A percentile compares a stretch with the other conserved stretches of the same genome.
These are phyloP conservation scores for Megaceryle maxima DNA, from an alignment of 2,113 vertebrate genomes.

Conservation along the genomic window DNA sequence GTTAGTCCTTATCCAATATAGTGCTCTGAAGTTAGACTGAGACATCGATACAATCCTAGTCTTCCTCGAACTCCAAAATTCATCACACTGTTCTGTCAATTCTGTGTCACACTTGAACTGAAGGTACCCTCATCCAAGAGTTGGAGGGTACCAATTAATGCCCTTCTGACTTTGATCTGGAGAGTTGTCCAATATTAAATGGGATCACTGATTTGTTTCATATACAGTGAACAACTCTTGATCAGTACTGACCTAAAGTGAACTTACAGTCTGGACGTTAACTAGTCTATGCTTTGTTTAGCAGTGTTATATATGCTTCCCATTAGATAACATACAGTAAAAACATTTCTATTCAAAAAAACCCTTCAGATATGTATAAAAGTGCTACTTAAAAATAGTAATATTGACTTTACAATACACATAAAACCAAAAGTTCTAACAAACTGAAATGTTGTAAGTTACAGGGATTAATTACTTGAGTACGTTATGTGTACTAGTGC, in stretches of 20 bases:
- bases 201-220: not conserved
- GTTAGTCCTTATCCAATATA: not conserved
- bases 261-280: constrained; percentile 13
- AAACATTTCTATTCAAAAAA: not conserved
- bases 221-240: not conserved
- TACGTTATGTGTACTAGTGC: not conserved
- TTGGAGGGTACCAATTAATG: constrained; percentile 32
- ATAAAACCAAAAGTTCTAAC: not conserved
- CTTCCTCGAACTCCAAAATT: not conserved
- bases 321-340: not conserved
- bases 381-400: constrained; percentile 53
- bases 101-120: constrained; percentile 13
- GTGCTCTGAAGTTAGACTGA: constrained; percentile 16
- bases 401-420: constrained; percentile 2
- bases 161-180: constrained; percentile 38
- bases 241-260: constrained; percentile 51
- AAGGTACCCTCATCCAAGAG: not conserved
- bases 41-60: not conserved
- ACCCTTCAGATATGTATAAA: constrained; percentile 45
- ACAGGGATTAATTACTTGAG: constrained; percentile 17
- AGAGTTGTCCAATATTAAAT: not conserved
- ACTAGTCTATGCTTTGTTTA: not conserved
- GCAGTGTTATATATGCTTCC: constrained; percentile 9
- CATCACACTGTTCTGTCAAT: not conserved
- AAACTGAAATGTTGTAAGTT: constrained; percentile 47